These are phyloP conservation scores for Odocoileus virginianus DNA, from an alignment of 2,113 vertebrate genomes.

Conservation along the genomic window DNA sequence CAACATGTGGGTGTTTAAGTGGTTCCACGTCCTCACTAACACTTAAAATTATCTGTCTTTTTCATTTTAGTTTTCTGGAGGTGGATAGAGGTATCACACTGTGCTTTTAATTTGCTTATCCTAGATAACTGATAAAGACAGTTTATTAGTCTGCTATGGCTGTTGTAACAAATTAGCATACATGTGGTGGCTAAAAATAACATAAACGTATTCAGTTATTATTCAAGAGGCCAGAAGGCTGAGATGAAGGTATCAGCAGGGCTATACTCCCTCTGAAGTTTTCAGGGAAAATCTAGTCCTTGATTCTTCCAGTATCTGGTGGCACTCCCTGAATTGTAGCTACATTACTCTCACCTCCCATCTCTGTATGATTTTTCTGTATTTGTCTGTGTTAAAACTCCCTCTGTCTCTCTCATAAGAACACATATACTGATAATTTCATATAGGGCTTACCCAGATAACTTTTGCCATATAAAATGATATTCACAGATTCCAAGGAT, in stretches of 20 bases:
- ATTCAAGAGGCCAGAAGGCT: background rate
- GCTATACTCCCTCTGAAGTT: background rate
- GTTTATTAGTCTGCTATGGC: background rate
- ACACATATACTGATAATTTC: background rate
- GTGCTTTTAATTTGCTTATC: background rate
- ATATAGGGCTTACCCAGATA: background rate
- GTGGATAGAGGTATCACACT: background rate
- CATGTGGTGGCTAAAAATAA: background rate
- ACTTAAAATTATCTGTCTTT: background rate
- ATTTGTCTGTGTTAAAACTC: background rate
- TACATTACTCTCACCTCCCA: background rate
- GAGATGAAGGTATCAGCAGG: background rate
- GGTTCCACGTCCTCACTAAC: background rate
- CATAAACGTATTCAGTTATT: background rate
- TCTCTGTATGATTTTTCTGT: background rate
- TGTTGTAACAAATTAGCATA: background rate
- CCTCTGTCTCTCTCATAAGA: background rate
- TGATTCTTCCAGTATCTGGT: background rate
- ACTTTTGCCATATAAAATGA: background rate
- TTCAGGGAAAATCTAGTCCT: background rate
- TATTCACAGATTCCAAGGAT: background rate
- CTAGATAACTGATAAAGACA: background rate
- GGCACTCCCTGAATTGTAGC: background rate
- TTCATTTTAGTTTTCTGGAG: background rate
- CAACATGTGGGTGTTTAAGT: background rate